Base-by-base conservation (phyloP, 2,797 vertebrate genomes). In the Danio albolineatus region DNA sequence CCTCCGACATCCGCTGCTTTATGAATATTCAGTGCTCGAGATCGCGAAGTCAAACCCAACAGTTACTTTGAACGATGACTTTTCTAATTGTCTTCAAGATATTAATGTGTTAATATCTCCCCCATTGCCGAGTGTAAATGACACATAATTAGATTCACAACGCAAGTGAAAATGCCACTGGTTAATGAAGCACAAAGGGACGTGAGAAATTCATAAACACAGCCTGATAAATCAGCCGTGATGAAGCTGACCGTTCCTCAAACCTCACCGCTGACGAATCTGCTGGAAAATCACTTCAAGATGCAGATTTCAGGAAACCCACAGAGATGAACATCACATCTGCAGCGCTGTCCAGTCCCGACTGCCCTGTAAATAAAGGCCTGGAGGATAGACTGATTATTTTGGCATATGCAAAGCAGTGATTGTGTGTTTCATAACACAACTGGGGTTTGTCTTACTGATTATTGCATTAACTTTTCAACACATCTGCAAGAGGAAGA, bases 181-280 rank as follows among this genome's bases (percentile, higher is more conserved):
- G 86, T 88, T 96, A 95, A 94, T 95, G 94, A 95, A 81, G 83
- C 93, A 88, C 90, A 89, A 89, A 91, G 91, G 91, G 88, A 95
- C 92, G 93, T 86, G 83, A 90, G 94, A 92, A 91, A 84, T 87
- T 84, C 85, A 86, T 92, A 93, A 94, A 93, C 86, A 93, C 92
- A 87, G 87, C 90, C 89, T 86, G 69, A 90, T 89, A 93, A 91
- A 84, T 89, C 66, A 69, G 73, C 81, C 46, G 65, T 88, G 72
- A 73, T 79, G 84, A 16, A 83, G 43, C 49, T 10, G 5, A 39
- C 41, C 28, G 78, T 78, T 60, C 49, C 75, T 73, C 77, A 46
- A 67, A 69, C 61, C 81, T 78, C 67, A 21, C 43, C 49, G 69
- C 70, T 81, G 72, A 84, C 82, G 76, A 76, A 84, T 86, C 74